Percentiles rank a stretch among this genome's conserved stretches.
Conservation (phyloP, 2,888 invertebrate species). For the Chironomus tentans region DNA sequence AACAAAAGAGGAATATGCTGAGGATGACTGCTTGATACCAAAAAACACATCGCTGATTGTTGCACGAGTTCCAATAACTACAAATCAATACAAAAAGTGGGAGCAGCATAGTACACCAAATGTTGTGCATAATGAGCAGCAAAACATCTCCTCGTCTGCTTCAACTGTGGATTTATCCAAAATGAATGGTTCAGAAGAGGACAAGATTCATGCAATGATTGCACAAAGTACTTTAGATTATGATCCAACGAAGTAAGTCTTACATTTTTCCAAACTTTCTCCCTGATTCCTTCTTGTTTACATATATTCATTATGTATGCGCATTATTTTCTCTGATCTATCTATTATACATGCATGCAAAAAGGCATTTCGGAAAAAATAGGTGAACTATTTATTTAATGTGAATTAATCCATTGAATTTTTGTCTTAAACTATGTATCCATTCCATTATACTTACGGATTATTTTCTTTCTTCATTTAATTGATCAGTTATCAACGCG, state of each 20-base stretch:
- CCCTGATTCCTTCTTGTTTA: not conserved
- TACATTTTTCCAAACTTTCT: not conserved
- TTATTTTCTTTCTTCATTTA: not conserved
- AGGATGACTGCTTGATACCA: constrained; percentile 84
- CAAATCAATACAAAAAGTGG: constrained; percentile 70
- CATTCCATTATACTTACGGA: too few relatives aligned
- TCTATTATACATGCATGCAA: not conserved
- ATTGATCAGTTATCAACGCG: constrained; percentile 69
- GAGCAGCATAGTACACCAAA: constrained; percentile 44
- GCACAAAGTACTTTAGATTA: constrained; percentile 94
- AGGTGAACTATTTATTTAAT: not conserved
- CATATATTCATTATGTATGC: not conserved
- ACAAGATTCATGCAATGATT: constrained; percentile 97
- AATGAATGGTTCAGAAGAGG: constrained; percentile 91
- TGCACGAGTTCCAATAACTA: constrained; percentile 73
- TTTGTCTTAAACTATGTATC: too few relatives aligned
- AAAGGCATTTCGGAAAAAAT: not conserved
- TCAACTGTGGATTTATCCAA: constrained; percentile 72
- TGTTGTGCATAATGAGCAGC: constrained; percentile 30
- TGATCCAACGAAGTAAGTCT: constrained; percentile 87
- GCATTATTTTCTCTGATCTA: not conserved
- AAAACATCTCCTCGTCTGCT: constrained; percentile 39
- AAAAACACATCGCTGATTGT: constrained; percentile 96
- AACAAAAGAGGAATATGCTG: constrained; percentile 91
- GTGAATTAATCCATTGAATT: not conserved